These are phyloP conservation scores for Epistrophe grossulariae DNA, from an alignment of 2,888 invertebrate genomes.

Conservation along the genomic window DNA sequence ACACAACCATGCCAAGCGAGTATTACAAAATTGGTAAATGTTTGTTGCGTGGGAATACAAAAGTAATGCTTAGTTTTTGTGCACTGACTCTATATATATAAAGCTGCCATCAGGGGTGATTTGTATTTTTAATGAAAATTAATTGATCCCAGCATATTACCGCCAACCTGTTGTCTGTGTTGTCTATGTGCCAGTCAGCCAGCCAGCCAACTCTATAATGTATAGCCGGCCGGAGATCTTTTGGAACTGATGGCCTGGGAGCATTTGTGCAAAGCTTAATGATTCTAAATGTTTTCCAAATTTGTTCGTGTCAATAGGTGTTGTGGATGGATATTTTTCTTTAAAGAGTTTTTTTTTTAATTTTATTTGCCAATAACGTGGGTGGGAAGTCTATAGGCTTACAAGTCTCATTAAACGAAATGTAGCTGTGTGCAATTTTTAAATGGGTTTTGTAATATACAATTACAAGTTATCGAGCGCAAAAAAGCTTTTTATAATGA, in stretches of 20 bases:
- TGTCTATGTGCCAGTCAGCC: neutral
- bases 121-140: conserved; percentile 62
- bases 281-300: conserved; percentile 67
- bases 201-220: neutral
- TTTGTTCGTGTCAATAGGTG: conserved; percentile 61
- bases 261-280: conserved; percentile 48
- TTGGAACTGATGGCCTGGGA: conserved; percentile 22
- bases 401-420: neutral
- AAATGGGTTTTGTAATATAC: conserved; percentile 19
- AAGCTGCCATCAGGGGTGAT: neutral
- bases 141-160: conserved; percentile 62
- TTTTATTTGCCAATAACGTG: conserved; percentile 13
- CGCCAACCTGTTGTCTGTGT: conserved; percentile 66
- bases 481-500: neutral
- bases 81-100: conserved; percentile 16
- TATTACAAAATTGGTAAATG: conserved; percentile 36
- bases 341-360: neutral
- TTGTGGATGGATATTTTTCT: conserved; percentile 23
- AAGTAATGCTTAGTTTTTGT: conserved; percentile 15
- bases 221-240: neutral
- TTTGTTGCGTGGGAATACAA: conserved; percentile 54
- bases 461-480: neutral
- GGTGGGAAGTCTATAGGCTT: conserved; percentile 20
- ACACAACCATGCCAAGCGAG: neutral
- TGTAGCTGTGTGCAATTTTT: conserved; percentile 11